phyloP scores from a whole-genome alignment of 2,797 vertebrate genomes.

The Peromyscus attwateri region DNA sequence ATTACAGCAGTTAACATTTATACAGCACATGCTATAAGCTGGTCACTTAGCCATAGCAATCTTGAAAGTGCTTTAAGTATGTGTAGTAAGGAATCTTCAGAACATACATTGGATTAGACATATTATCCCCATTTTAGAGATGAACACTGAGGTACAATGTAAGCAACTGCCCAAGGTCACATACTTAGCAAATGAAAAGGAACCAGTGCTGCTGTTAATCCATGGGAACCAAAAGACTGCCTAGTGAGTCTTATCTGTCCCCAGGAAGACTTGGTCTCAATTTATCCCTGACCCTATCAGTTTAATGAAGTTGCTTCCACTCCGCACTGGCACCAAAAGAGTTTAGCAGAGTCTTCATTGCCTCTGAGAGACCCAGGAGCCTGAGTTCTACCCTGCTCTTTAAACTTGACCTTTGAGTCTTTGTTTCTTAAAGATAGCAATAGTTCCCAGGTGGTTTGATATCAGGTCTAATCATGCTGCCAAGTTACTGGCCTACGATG shows the following conservation, averaged over 20 bases:
- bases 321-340: not conserved
- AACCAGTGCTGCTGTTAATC: not conserved
- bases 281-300: not conserved
- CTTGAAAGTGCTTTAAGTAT: not conserved
- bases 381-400: not conserved
- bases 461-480: not conserved
- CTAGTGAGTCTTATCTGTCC: not conserved
- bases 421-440: conserved; percentile 50
- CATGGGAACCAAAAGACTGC: not conserved
- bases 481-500: not conserved
- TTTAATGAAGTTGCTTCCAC: not conserved
- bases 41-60: not conserved
- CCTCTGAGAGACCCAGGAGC: not conserved
- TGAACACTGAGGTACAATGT: conserved; percentile 2
- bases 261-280: not conserved
- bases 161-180: not conserved
- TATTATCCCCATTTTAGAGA: conserved; percentile 34
- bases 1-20: conserved; percentile 33
- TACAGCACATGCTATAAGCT: not conserved
- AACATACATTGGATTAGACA: not conserved
- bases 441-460: not conserved
- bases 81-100: not conserved
- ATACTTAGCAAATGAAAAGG: not conserved
- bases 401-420: conserved; percentile 40
- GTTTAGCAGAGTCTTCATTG: not conserved